Evolutionary conservation across 2,888 invertebrate genomes (phyloP).

Genomic region (Philereme transversata): DNA sequence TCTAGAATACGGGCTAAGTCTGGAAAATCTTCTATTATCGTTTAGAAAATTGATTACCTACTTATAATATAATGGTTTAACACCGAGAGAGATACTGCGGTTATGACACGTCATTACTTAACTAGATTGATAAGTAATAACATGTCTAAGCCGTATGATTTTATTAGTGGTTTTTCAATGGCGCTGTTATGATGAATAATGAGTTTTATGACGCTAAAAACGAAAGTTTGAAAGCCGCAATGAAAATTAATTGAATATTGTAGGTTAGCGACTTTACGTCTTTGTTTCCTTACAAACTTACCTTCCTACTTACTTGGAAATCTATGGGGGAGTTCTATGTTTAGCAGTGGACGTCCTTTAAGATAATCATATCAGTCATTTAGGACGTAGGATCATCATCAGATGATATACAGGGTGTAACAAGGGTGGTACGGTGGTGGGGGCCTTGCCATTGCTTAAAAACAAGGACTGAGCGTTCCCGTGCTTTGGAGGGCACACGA

Average conservation of each 20-base stretch:
- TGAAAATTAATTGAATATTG: conserved; percentile 4
- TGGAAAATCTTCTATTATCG: background rate
- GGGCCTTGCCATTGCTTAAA: no score
- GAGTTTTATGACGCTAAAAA: conserved; percentile 16
- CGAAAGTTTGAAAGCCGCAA: conserved; percentile 24
- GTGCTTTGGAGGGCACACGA: no score
- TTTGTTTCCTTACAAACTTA: background rate
- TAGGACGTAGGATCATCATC: no score
- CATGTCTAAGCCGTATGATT: background rate
- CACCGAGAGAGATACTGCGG: conserved; percentile 6
- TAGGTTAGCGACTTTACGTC: background rate
- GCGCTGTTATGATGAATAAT: conserved; percentile 1
- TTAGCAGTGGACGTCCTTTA: no score
- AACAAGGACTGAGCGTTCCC: no score
- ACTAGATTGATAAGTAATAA: no score
- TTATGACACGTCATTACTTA: background rate
- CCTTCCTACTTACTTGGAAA: no score
- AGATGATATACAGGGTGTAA: no score
- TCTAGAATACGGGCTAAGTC: no score
- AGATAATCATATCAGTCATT: no score
- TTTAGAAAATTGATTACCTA: conserved; percentile 18
- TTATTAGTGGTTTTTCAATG: conserved; percentile 12
- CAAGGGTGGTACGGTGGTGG: no score
- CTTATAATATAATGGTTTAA: conserved; percentile 3
- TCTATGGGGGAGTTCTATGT: no score